These are phyloP conservation scores for Mobula birostris DNA, from an alignment of 2,113 vertebrate genomes.

Conservation along the genomic window DNA sequence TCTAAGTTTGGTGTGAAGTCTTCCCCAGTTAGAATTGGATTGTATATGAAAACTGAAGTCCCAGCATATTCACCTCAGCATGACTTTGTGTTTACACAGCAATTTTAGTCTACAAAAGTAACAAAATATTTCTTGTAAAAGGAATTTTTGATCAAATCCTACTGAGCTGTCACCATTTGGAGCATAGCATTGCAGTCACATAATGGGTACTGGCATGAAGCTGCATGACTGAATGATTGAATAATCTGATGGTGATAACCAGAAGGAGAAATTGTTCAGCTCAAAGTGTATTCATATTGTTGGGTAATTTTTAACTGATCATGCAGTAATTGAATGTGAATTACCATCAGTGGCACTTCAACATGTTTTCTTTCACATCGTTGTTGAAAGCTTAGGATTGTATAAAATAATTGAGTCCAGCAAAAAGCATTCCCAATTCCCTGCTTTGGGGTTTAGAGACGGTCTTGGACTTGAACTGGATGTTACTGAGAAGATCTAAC, in stretches of 20 bases:
- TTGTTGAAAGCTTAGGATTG: neutral
- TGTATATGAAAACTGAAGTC: neutral
- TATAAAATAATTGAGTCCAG: neutral
- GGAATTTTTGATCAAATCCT: neutral
- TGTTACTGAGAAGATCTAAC: neutral
- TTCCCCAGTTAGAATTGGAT: neutral
- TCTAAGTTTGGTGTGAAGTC: neutral
- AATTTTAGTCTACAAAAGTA: neutral
- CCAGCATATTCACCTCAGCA: neutral
- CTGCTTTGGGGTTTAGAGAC: neutral
- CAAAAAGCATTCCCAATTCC: neutral
- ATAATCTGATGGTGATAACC: neutral
- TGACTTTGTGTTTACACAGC: neutral
- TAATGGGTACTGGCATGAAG: neutral
- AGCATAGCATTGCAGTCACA: neutral
- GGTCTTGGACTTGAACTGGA: neutral
- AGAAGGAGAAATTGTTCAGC: neutral
- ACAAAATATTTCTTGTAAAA: neutral
- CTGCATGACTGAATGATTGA: neutral
- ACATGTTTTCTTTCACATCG: too few relatives aligned
- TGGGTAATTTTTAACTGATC: neutral
- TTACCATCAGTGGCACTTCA: neutral
- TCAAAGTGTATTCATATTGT: neutral
- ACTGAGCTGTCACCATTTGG: neutral
- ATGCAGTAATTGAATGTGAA: neutral